phyloP scores from a whole-genome alignment of 1,140 invertebrate genomes.

The Luehdorfia chinensis region DNA sequence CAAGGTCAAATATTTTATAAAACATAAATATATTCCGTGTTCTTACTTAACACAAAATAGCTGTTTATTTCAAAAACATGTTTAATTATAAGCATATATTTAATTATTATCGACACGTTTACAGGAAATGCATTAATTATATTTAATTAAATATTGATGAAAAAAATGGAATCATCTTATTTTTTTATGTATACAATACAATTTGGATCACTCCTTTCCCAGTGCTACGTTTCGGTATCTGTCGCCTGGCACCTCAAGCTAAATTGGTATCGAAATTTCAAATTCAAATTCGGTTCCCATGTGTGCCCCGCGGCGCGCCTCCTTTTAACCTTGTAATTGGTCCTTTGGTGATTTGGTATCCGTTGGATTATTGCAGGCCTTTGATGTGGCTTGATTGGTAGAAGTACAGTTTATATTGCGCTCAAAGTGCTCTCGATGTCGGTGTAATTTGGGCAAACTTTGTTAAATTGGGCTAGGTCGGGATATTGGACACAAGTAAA shows the following conservation, averaged over 20 bases:
- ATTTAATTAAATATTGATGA: no score
- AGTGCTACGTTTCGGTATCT: conserved; percentile 41
- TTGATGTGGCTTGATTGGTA: conserved; percentile 58
- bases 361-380: conserved; percentile 35
- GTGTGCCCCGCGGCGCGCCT: conserved; percentile 42
- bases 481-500: no score
- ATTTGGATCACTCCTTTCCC: conserved; percentile 55
- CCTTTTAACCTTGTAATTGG: conserved; percentile 65
- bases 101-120: no score
- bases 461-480: conserved; percentile 27
- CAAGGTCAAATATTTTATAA: conserved; percentile 4
- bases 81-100: no score
- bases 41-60: background rate
- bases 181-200: conserved; percentile 33
- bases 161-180: no score
- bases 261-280: conserved; percentile 69
- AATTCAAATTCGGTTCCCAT: conserved; percentile 66
- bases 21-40: no score
- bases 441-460: conserved; percentile 21
- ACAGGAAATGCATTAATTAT: no score
- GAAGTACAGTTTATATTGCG: conserved; percentile 15
- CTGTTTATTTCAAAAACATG: no score
- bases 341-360: conserved; percentile 50
- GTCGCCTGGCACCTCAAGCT: conserved; percentile 63
- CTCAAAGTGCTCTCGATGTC: conserved; percentile 20